Evolutionary conservation across 1,140 invertebrate genomes (phyloP), one percentile per base, ranked within the genome.

Genomic region (Drosophila subpulchrella): DNA sequence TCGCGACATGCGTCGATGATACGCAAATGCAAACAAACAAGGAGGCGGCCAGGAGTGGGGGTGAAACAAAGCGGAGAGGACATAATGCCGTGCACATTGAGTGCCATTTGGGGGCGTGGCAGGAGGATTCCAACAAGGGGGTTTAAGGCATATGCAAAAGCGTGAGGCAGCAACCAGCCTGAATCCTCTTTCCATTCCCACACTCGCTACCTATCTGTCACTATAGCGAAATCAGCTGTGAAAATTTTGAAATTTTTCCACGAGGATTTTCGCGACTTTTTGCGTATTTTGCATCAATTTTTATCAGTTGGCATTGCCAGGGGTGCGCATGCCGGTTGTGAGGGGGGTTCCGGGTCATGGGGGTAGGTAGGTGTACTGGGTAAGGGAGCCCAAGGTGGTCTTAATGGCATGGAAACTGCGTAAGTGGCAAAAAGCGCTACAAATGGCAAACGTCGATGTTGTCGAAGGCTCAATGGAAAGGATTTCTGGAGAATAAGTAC

Each of bases 191-290:
- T 32, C 68, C 55, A 71, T 55, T 50, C 27, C 51, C 68, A 38
- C 66, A 71, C 53, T 44, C 46, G 42, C 74, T 63, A 63, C 38
- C 44, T 62, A 51, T 60, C 62, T 68, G 59, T 58, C 79, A 79
- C 72, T 73, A 48, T 66, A 68, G 65, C 65, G 73, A 77, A 91
- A 91, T 91, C 90, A 91, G 90, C 90, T 91, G 90, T 88, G 81
- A 91, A 91, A 91, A 91, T 91, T 91, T 91, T 88, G 75, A 91
- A 91, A 91, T 77, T 91, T 88, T 91, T 91, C 90, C 90, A 91
- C 90, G 90, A 91, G 90, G 90, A 91, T 91, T 91, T 91, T 78
- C 85, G 80, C 85, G 82, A 88, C 82, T 91, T 91, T 91, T 84
- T 89, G 84, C 84, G 85, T 89, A 89, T 89, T 89, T 89, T 89